These are phyloP conservation scores for Cetonia aurata DNA, from an alignment of 2,888 invertebrate genomes.

Conservation along the genomic window DNA sequence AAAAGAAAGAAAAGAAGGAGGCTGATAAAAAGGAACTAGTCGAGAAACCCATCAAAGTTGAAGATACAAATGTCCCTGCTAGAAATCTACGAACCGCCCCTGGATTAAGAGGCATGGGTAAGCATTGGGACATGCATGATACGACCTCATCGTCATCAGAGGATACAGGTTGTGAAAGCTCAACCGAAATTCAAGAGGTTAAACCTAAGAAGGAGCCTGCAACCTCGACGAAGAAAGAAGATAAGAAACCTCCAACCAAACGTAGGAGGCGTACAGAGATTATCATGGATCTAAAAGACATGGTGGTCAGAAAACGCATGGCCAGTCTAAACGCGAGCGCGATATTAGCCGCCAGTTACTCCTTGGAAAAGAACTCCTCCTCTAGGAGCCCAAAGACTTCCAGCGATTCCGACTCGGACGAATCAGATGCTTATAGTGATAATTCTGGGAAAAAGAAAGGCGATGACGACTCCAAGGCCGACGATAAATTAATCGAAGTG, in stretches of 20 bases:
- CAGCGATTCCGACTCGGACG: constrained; percentile 69
- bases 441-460: constrained; percentile 67
- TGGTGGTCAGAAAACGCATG: constrained; percentile 91
- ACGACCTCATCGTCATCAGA: constrained; percentile 73
- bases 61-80: constrained; percentile 59
- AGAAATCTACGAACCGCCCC: constrained; percentile 79
- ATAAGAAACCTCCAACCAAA: constrained; percentile 66
- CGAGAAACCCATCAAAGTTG: constrained; percentile 51
- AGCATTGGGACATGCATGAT: constrained; percentile 87
- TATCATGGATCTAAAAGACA: constrained; percentile 86
- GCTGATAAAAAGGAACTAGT: constrained; percentile 46
- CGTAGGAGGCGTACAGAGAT: constrained; percentile 74
- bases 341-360: constrained; percentile 89
- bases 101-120: constrained; percentile 81
- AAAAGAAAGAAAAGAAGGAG: constrained; percentile 49
- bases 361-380: constrained; percentile 72
- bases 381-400: constrained; percentile 71
- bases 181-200: constrained; percentile 49
- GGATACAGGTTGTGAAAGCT: constrained; percentile 52
- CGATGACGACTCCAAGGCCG: constrained; percentile 68
- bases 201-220: constrained; percentile 62
- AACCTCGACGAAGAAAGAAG: constrained; percentile 64
- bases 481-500: constrained; percentile 66
- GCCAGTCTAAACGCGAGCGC: constrained; percentile 92
- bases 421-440: constrained; percentile 67